A percentile compares a stretch with the other conserved stretches of the same genome.
These are phyloP conservation scores for Pseudolaguvia tuberculata DNA, from an alignment of 2,113 vertebrate genomes.

Conservation along the genomic window DNA sequence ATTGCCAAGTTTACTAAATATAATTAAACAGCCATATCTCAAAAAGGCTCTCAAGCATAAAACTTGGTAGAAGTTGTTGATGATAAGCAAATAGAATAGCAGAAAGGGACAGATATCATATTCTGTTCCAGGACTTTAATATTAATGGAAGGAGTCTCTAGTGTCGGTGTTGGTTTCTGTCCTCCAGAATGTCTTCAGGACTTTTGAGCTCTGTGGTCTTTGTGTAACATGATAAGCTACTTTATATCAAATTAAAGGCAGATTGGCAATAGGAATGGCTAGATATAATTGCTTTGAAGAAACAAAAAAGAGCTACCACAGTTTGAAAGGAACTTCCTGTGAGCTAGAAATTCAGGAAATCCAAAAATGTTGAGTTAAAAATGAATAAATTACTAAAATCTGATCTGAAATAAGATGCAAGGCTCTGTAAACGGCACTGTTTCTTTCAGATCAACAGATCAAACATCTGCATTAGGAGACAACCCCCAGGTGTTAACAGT, in stretches of 20 bases:
- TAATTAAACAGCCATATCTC: neutral
- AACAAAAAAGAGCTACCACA: neutral
- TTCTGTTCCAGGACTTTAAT: neutral
- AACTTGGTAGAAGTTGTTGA: neutral
- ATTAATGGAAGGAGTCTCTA: conserved; percentile 1
- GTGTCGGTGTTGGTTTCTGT: neutral
- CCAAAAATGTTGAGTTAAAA: too few relatives aligned
- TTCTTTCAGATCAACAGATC: neutral
- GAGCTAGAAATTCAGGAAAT: too few relatives aligned
- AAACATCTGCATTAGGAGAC: neutral
- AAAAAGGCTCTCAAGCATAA: neutral
- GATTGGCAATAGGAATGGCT: neutral
- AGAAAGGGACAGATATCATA: neutral
- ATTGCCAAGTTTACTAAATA: neutral
- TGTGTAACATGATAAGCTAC: neutral
- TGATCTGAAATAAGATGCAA: too few relatives aligned
- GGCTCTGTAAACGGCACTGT: too few relatives aligned
- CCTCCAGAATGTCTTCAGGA: neutral
- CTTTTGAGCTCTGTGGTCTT: neutral
- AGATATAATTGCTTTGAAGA: neutral
- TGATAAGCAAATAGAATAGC: neutral
- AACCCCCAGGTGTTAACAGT: neutral
- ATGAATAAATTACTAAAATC: too few relatives aligned
- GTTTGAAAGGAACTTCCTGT: too few relatives aligned
- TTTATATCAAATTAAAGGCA: neutral